Base-by-base conservation (phyloP, 2,888 invertebrate species). In the Masnerella sp. region DNA sequence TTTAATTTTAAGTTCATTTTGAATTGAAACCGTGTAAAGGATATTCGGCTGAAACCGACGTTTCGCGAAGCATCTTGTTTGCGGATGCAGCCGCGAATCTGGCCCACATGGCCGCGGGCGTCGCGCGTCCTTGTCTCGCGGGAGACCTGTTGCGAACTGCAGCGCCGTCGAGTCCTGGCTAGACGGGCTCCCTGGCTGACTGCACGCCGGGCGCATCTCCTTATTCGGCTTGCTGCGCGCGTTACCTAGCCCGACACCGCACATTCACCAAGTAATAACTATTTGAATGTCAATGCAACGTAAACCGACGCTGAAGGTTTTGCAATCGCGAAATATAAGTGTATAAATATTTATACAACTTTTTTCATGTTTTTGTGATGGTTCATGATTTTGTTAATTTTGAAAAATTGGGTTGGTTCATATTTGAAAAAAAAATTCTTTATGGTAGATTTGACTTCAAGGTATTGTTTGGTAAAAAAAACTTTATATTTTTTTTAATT, bases 111-210 rank as follows among this genome's bases (percentile, higher is more conserved):
- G 9, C 25, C 51, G 36, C 42, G 28, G 9, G 3, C 47, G 20
- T 7, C 20, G 11, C 34, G 49, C 15, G 17, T 11, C 17, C 59
- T 40, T 17, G 70, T 74, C 68, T 9, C 49, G 36, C 59, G 28
- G 70, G 82, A 79, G 82, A 85, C 85, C 85, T 85, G 85, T 85
- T 85, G 85, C 85, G 81, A 85, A 80, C 83, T 77, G 80, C 83
- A 85, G 83, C 79, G 78, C 83, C 83, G 81, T 83, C 83, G 81
- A 84, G 84, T 84, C 82, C 83, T 82, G 43, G 38, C 36, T 51
- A 62, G 42, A 54, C 52, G 54, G 62, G 34, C 17, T 69, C 47
- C 30, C 59, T 38, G 81, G 80, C 83, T 74, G 82, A 80, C 83
- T 84, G 79, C 80, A 81, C 81, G 80, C 78, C 78, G 80, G 77